Evolutionary conservation across 1,140 invertebrate genomes (phyloP), one percentile per base, ranked within the genome.

Genomic region (Cyphomyrmex costatus): DNA sequence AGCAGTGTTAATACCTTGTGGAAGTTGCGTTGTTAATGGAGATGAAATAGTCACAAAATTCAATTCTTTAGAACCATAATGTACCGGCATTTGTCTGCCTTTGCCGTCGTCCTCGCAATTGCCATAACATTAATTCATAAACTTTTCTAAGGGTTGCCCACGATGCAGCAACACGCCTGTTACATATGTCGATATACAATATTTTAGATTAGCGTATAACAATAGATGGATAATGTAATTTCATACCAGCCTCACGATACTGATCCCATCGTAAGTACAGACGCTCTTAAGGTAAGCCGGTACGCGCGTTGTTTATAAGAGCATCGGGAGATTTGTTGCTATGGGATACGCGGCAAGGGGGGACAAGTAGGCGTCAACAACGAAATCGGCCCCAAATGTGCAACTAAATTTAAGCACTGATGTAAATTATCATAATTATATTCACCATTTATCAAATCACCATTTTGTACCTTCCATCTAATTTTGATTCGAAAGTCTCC

Each of bases 111-210:
- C 99, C 58, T 97, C 96, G 61, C 94, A 93, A 95, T 99, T 99
- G 30, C 99, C 98, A 93, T 99, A 99, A 93, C 99, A 99, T 94
- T 99, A 99, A 95, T 99, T 97, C 94, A 99, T 97, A 90, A 99
- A 98, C 90, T 98, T 96, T n/a, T 97, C 96, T 3, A 99, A 94
- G 0, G 97, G 96, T 93, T 98, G 98, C 0, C 98, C 99, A 91
- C 99, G 96, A 96, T 98, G 99, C 89, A 99, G 95, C 21, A 99
- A 94, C 5, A 99, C 98, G 60, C 98, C 97, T 90, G 24, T 85
- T 65, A 68, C 61, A 74, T 65, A 68, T 61, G 70, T 86, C 16
- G 21, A 2, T 61, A 65, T 1, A 14, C 5, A 1, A 65, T 36
- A 49, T 33, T 46, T 74, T 33, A 49, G 10, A 46, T 51, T n/a